Evolutionary conservation across 2,113 vertebrate species (phyloP).

Genomic region (Benitochromis conjunctus): DNA sequence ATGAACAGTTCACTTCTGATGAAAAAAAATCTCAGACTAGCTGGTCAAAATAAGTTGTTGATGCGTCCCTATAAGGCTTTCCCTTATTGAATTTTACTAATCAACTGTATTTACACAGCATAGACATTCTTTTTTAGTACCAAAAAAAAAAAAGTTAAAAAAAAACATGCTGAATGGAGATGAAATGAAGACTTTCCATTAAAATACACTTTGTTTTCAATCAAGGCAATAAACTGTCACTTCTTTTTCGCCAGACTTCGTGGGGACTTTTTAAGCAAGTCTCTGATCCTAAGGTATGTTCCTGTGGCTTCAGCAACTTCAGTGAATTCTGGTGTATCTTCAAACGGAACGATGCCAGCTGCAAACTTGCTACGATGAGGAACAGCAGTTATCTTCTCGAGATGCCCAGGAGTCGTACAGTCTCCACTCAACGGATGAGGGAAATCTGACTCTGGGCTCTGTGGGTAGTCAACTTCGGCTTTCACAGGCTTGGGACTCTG

Average conservation of each 20-base stretch:
- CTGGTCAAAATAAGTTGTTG: background rate
- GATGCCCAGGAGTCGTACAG: background rate
- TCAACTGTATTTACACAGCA: background rate
- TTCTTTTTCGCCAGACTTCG: constrained; percentile 87
- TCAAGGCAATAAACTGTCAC: constrained; percentile 6
- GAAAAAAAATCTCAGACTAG: background rate
- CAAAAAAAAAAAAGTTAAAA: constrained; percentile 1
- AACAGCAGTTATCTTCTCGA: constrained; percentile 63
- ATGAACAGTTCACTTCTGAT: background rate
- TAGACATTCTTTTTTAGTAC: background rate
- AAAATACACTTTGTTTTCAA: background rate
- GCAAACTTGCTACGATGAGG: constrained; percentile 94
- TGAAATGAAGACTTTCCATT: background rate
- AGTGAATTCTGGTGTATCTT: constrained; percentile 93
- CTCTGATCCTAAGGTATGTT: constrained; percentile 88
- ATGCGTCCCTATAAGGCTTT: background rate
- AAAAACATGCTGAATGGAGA: background rate
- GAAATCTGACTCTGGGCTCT: constrained; percentile 3
- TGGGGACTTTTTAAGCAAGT: constrained; percentile 87
- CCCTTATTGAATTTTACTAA: background rate
- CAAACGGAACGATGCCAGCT: constrained; percentile 89
- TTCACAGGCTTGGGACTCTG: background rate
- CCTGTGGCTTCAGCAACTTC: constrained; percentile 93
- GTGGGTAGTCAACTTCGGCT: background rate
- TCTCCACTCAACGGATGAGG: background rate